A percentile compares a stretch with the other conserved stretches of the same genome.
Conservation (phyloP, 2,888 invertebrate genomes). For the Ashinkailepas kermadecensis region DNA sequence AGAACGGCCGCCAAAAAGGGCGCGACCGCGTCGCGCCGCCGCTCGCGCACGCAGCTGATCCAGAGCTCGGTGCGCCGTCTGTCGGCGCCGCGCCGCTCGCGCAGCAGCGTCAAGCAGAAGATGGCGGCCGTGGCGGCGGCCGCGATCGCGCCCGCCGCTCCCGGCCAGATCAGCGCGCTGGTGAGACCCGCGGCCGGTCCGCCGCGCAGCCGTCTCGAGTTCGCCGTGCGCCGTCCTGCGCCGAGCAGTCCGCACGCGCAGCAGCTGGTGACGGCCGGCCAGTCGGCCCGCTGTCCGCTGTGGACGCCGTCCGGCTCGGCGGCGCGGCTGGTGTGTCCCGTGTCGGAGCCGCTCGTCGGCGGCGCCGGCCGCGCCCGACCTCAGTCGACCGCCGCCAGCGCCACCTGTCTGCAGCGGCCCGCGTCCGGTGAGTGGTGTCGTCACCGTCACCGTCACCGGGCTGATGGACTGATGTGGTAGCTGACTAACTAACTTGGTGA, state of each 20-base stretch:
- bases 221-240: not conserved
- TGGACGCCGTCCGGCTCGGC: not conserved
- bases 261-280: constrained; percentile 6
- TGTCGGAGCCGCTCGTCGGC: not conserved
- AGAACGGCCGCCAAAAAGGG: not conserved
- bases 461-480: too few relatives aligned
- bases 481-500: not conserved
- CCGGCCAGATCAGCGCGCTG: not conserved
- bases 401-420: not conserved
- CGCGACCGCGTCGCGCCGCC: constrained; percentile 3
- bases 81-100: not conserved
- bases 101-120: not conserved
- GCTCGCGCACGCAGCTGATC: not conserved
- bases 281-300: not conserved
- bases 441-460: too few relatives aligned
- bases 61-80: constrained; percentile 13
- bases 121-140: not conserved
- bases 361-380: not conserved
- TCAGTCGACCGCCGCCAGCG: not conserved
- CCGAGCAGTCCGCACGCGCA: not conserved
- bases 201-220: not conserved
- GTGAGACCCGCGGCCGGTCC: not conserved
- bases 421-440: too few relatives aligned
- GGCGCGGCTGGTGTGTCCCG: not conserved
- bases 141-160: not conserved